phyloP scores from a whole-genome alignment of 2,797 vertebrate species.

The Euthynnus affinis region DNA sequence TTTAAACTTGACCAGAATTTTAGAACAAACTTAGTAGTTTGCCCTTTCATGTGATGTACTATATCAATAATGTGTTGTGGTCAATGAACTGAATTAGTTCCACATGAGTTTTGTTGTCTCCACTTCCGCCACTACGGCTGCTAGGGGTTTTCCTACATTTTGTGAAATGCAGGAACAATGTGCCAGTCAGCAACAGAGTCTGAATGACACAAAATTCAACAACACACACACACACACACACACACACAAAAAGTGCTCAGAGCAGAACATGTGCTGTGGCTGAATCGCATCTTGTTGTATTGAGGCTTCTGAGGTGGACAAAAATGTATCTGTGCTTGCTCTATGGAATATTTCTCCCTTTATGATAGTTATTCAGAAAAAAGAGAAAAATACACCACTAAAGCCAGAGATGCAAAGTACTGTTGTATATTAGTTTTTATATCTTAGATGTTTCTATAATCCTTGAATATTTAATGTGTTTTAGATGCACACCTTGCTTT shows the following conservation, averaged over 20 bases:
- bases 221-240: no score
- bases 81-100: background rate
- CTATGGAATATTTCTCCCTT: constrained; percentile 3
- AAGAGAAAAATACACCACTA: background rate
- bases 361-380: no score
- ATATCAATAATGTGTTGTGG: no score
- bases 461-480: background rate
- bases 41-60: background rate
- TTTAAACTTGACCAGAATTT: background rate
- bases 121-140: constrained; percentile 7
- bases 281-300: constrained; percentile 14
- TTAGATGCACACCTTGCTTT: background rate
- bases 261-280: constrained; percentile 16
- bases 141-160: constrained; percentile 34
- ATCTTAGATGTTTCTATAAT: background rate
- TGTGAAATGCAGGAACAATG: constrained; percentile 37
- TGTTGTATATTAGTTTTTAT: background rate
- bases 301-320: constrained; percentile 18
- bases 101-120: background rate
- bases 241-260: no score
- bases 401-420: background rate
- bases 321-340: background rate
- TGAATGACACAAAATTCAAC: constrained; percentile 41
- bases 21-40: background rate
- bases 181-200: constrained; percentile 37